Percentiles rank a stretch among this genome's conserved stretches.
phyloP scores from a whole-genome alignment of 2,113 vertebrate genomes.

The Tychaedon coryphoeus region DNA sequence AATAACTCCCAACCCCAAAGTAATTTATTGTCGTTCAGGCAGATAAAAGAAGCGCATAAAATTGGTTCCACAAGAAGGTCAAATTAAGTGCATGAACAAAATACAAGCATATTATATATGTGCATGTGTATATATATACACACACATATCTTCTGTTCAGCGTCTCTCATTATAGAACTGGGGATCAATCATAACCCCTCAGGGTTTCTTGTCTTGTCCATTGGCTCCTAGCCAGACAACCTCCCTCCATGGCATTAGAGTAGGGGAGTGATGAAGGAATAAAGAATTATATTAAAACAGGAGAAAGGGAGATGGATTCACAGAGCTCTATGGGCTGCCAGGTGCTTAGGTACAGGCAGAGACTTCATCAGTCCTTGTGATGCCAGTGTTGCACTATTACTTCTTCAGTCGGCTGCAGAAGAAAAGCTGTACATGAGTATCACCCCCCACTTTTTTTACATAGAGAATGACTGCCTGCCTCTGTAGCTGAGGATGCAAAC shows the following conservation, averaged over 20 bases:
- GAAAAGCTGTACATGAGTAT: neutral
- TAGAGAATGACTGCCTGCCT: neutral
- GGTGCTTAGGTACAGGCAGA: neutral
- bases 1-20: neutral
- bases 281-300: neutral
- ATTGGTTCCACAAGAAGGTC: neutral
- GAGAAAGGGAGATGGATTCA: neutral
- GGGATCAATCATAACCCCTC: neutral
- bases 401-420: conserved; percentile 33
- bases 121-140: fast-evolving
- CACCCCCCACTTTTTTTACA: neutral
- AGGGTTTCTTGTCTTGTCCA: neutral
- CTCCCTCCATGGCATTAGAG: neutral
- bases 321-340: neutral
- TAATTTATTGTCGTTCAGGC: conserved; percentile 38
- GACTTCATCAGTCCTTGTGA: neutral
- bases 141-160: neutral
- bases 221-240: neutral
- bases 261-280: neutral
- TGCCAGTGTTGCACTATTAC: neutral
- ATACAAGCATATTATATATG: neutral
- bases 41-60: neutral
- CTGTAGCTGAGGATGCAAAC: neutral
- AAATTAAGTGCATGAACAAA: neutral
- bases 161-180: neutral